Percentiles rank a stretch among this genome's conserved stretches.
Conservation (phyloP, 2,888 invertebrate species). For the Megalurothrips usitatus region DNA sequence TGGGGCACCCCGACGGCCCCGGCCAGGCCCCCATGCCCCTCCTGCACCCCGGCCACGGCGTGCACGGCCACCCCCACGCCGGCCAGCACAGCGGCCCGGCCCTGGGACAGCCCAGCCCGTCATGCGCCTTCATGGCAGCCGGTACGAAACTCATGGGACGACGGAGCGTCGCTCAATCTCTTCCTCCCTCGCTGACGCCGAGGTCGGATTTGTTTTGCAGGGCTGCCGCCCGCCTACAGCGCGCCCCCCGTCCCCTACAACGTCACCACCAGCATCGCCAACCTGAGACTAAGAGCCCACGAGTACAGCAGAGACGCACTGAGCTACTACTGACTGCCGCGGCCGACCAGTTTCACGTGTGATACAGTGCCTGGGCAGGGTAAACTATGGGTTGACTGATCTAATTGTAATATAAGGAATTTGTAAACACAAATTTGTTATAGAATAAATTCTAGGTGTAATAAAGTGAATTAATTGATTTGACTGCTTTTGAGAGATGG, state of each 20-base stretch:
- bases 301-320: conserved; percentile 45
- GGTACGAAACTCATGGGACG: conserved; percentile 34
- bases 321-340: conserved; percentile 7
- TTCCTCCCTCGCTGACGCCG: neutral
- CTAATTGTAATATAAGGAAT: no score
- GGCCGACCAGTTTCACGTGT: no score
- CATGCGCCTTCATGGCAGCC: conserved; percentile 40
- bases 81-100: conserved; percentile 29
- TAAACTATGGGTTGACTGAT: no score
- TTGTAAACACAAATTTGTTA: no score
- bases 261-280: conserved; percentile 43
- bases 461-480: no score
- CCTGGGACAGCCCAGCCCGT: conserved; percentile 32
- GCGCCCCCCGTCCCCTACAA: conserved; percentile 34
- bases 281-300: conserved; percentile 57
- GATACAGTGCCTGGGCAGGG: no score
- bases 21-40: neutral
- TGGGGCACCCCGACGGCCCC: neutral
- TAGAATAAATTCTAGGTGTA: no score
- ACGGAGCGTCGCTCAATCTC: neutral
- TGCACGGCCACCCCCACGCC: neutral
- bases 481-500: no score
- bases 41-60: neutral
- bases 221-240: conserved; percentile 32
- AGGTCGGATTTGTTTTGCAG: conserved; percentile 34